Percentiles rank a stretch among this genome's conserved stretches.
phyloP scores from a whole-genome alignment of 2,888 invertebrate genomes.

The Idaea biselata region DNA sequence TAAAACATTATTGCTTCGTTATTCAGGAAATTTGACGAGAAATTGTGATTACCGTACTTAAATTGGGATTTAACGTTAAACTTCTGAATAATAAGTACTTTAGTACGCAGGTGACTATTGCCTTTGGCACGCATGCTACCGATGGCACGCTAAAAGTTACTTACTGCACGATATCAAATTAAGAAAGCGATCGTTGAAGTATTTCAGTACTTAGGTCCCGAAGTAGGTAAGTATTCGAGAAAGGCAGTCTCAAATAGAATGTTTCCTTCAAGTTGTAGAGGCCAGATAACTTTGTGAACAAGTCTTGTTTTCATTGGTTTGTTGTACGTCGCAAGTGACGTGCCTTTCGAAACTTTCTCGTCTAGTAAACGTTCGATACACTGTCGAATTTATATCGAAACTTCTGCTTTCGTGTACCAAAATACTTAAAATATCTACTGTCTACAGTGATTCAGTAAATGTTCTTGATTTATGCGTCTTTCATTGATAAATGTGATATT shows the following conservation, averaged over 20 bases:
- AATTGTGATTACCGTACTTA: background rate
- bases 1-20: slow-evolving; percentile 10
- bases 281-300: slow-evolving; percentile 39
- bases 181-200: background rate
- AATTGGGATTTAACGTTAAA: background rate
- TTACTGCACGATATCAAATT: background rate
- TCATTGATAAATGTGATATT: background rate
- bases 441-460: background rate
- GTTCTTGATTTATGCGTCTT: background rate
- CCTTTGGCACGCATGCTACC: background rate
- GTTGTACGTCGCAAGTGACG: slow-evolving; percentile 51
- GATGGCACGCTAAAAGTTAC: background rate
- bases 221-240: background rate
- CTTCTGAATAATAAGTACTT: background rate
- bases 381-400: slow-evolving; percentile 36
- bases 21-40: slow-evolving; percentile 1
- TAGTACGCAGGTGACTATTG: background rate
- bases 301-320: slow-evolving; percentile 63
- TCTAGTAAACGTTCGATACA: slow-evolving; percentile 39
- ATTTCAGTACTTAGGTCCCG: background rate
- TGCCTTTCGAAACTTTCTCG: slow-evolving; percentile 53
- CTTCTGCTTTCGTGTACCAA: slow-evolving; percentile 22
- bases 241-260: slow-evolving; percentile 33
- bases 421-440: slow-evolving; percentile 10
- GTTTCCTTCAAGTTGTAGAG: slow-evolving; percentile 50